phyloP scores from a whole-genome alignment of 92 coral and sea anemone species.

The Bergia puertoricense region DNA sequence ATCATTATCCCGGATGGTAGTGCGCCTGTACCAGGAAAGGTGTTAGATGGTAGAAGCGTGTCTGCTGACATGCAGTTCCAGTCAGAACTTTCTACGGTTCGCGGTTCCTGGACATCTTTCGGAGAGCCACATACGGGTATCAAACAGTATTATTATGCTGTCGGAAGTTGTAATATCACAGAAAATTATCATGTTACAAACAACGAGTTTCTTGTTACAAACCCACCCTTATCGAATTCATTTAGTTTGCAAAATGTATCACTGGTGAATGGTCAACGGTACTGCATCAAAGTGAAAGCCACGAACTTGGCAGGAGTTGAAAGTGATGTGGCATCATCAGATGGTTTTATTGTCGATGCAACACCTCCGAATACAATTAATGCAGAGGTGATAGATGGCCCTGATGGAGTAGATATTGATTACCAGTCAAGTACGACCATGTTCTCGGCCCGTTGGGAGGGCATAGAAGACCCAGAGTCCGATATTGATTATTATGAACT shows the following conservation, averaged over 20 bases:
- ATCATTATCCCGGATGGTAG: constrained; percentile 80
- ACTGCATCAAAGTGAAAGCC: constrained; percentile 91
- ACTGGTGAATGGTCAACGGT: constrained; percentile 91
- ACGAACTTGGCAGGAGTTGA: constrained; percentile 85
- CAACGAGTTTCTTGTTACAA: constrained; percentile 65
- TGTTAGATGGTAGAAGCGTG: constrained; percentile 73
- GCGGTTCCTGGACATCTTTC: constrained; percentile 86
- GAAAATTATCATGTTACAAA: constrained; percentile 93
- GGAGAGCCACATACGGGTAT: constrained; percentile 74
- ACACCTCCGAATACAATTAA: constrained; percentile 74
- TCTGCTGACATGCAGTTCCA: constrained; percentile 72
- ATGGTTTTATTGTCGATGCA: constrained; percentile 84
- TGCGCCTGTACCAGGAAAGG: constrained; percentile 75
- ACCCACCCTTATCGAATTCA: constrained; percentile 77
- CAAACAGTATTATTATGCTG: constrained; percentile 87
- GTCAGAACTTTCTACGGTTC: constrained; percentile 66
- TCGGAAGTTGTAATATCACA: constrained; percentile 75
- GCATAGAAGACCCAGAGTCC: constrained; percentile 85
- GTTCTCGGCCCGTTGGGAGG: constrained; percentile 85
- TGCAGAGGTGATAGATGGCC: constrained; percentile 89
- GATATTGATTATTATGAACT: constrained; percentile 74
- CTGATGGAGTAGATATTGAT: constrained; percentile 76
- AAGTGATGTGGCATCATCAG: constrained; percentile 76
- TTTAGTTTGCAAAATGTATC: constrained; percentile 56
- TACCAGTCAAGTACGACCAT: constrained; percentile 69